These are phyloP conservation scores for Cyprinus carpio DNA, from an alignment of 2,113 vertebrate species.

Conservation along the genomic window DNA sequence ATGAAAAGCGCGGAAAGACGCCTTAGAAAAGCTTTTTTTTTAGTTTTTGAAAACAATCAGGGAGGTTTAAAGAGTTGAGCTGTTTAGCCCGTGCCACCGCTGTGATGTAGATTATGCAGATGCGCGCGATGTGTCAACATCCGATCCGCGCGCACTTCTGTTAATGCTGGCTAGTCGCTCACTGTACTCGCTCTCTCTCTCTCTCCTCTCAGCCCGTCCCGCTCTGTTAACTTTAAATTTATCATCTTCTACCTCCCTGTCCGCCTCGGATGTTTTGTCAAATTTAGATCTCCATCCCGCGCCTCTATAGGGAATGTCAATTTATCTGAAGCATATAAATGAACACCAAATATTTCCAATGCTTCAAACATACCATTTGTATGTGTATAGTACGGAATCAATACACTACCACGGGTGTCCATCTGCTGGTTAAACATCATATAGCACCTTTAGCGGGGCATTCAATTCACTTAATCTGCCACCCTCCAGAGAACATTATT, in stretches of 20 bases:
- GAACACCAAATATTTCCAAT: not conserved
- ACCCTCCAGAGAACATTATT: not conserved
- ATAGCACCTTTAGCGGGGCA: conserved; percentile 5
- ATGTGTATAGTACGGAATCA: not conserved
- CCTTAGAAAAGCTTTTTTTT: not conserved
- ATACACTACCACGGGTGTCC: conserved; percentile 12
- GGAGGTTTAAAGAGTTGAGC: not conserved
- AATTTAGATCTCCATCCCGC: not conserved
- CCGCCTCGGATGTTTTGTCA: conserved; percentile 4
- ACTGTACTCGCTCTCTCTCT: conserved; percentile 30
- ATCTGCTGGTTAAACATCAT: conserved; percentile 35
- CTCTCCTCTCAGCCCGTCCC: conserved; percentile 37
- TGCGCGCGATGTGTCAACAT: conserved; percentile 52
- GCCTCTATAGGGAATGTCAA: not conserved
- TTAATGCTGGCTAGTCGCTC: not conserved
- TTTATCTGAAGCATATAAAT: conserved; percentile 3
- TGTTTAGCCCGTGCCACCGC: not conserved
- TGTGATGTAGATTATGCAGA: conserved; percentile 30
- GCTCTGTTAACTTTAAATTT: conserved; percentile 38
- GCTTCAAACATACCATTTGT: not conserved
- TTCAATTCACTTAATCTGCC: not conserved
- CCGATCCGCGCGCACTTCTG: conserved; percentile 58
- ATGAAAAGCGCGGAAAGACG: not conserved
- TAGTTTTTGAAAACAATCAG: not conserved
- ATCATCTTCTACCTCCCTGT: conserved; percentile 15